These are phyloP conservation scores for Chinchilla lanigera DNA, from an alignment of 2,113 vertebrate genomes.

Conservation along the genomic window DNA sequence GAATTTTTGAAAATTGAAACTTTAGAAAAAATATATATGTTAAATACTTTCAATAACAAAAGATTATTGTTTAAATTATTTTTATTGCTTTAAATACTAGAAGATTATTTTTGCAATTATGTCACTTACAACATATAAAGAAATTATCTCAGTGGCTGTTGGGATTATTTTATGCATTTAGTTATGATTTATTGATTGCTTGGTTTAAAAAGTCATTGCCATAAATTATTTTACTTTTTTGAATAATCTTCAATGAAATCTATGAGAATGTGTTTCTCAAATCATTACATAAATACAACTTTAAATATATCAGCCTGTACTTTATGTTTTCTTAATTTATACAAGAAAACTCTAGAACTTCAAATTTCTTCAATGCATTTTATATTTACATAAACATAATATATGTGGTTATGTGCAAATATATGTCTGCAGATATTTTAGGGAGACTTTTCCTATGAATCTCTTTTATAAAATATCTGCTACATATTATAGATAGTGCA, in stretches of 20 bases:
- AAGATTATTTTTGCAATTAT: not conserved
- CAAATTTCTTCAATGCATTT: not conserved
- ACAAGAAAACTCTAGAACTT: not conserved
- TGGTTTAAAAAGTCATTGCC: not conserved
- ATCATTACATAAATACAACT: not conserved
- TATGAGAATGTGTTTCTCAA: not conserved
- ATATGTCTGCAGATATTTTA: not conserved
- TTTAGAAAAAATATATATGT: not conserved
- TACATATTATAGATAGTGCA: not conserved
- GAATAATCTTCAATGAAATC: not conserved
- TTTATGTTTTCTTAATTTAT: not conserved
- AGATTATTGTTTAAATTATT: not conserved
- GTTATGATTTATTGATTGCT: not conserved
- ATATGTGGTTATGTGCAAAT: not conserved
- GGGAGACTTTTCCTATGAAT: not conserved
- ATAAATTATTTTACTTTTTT: not conserved
- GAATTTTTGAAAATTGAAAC: not conserved
- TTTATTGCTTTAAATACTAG: not conserved
- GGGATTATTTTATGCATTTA: not conserved
- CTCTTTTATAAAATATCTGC: not conserved
- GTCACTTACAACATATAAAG: not conserved
- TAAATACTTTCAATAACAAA: not conserved
- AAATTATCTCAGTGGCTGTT: not conserved
- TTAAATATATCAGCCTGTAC: not conserved
- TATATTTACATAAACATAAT: not conserved